Conservation (phyloP, 2,888 invertebrate species). For the Lochmaea crataegi region DNA sequence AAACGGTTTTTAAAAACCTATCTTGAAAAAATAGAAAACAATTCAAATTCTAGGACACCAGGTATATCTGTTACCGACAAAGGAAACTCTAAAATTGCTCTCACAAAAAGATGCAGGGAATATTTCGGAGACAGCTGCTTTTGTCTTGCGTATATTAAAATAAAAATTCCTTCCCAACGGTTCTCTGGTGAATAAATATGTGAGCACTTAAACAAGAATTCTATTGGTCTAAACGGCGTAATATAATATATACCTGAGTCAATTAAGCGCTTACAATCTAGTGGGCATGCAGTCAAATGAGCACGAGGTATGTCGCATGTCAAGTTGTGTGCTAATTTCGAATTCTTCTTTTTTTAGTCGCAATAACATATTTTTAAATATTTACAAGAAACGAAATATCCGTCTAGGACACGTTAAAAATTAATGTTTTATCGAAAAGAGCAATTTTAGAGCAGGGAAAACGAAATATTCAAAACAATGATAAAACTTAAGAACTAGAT, state of each 20-base stretch:
- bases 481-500: no score
- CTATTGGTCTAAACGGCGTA: conserved; percentile 13
- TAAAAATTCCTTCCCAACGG: neutral
- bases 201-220: neutral
- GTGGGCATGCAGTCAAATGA: conserved; percentile 33
- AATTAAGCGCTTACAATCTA: conserved; percentile 36
- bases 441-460: no score
- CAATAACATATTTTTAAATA: neutral
- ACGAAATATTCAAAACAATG: no score
- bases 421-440: no score
- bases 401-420: neutral
- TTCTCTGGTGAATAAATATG: neutral
- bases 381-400: neutral
- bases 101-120: neutral
- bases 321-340: conserved; percentile 29
- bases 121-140: neutral
- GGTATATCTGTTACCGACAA: no score
- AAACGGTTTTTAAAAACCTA: no score
- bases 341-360: conserved; percentile 13
- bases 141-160: neutral
- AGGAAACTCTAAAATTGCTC: neutral
- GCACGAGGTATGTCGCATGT: conserved; percentile 32
- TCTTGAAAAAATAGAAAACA: no score
- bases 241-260: conserved; percentile 28
- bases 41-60: no score